Conservation (phyloP, 64 coral and sea anemone species). For the Dendronephthya gigantea region DNA sequence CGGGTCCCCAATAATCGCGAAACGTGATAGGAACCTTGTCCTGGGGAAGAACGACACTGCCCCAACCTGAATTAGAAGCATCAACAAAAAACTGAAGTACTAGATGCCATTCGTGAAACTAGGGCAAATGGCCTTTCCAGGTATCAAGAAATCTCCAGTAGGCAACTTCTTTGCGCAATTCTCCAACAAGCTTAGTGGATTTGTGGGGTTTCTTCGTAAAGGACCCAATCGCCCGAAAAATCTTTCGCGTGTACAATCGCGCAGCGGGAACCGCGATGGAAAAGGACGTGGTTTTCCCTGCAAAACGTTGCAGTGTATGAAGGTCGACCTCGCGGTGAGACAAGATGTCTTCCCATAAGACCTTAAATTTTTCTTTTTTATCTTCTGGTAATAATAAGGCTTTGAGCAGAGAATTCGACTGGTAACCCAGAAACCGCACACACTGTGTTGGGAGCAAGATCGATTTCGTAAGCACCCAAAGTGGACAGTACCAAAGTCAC, state of each 20-base stretch:
- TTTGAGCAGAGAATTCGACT: not conserved
- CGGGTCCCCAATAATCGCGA: not conserved
- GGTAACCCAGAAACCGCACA: no score
- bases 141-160: not conserved
- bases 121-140: not conserved
- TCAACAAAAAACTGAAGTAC: not conserved
- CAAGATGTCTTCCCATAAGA: not conserved
- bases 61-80: slow-evolving; percentile 1
- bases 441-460: no score
- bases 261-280: not conserved
- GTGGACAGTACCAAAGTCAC: not conserved
- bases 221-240: not conserved
- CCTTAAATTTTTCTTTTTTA: not conserved
- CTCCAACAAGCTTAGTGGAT: not conserved
- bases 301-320: slow-evolving; percentile 1
- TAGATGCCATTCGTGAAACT: not conserved
- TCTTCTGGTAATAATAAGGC: slow-evolving; percentile 4
- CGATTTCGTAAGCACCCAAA: no score
- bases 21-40: not conserved
- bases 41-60: not conserved
- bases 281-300: slow-evolving; percentile 6
- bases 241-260: not conserved
- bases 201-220: not conserved
- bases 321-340: not conserved
- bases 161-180: not conserved